These are phyloP conservation scores for Elmis aenea DNA, from an alignment of 2,888 invertebrate species.

Conservation along the genomic window DNA sequence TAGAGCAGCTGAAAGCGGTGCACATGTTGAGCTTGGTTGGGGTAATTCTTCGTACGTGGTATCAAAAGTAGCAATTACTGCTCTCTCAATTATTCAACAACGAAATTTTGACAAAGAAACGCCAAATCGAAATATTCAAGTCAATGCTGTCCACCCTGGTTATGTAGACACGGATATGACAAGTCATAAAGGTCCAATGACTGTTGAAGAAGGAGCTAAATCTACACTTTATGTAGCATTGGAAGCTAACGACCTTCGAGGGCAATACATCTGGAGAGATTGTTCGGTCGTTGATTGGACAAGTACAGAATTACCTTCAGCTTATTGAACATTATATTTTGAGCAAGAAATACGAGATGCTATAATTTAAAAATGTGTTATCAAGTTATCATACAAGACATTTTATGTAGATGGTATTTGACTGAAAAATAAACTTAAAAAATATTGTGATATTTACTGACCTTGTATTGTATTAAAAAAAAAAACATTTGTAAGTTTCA, in stretches of 20 bases:
- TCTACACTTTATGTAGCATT: conserved; percentile 59
- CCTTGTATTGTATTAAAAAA: too few species aligned
- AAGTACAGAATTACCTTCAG: too few species aligned
- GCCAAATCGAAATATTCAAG: conserved; percentile 54
- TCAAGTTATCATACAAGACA: too few species aligned
- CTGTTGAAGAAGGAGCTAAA: conserved; percentile 54
- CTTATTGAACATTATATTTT: too few species aligned
- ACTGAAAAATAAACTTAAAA: too few species aligned
- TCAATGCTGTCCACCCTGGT: conserved; percentile 72
- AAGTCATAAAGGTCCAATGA: conserved; percentile 50
- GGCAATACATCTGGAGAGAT: conserved; percentile 60
- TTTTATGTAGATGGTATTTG: too few species aligned
- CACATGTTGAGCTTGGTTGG: conserved; percentile 34
- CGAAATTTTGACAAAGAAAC: conserved; percentile 48
- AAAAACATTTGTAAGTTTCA: too few species aligned
- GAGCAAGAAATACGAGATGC: too few species aligned
- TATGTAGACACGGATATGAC: too few species aligned
- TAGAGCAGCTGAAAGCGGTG: conserved; percentile 33
- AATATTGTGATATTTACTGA: too few species aligned
- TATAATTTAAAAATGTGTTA: too few species aligned
- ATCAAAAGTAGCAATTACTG: conserved; percentile 69
- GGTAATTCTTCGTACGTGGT: conserved; percentile 58
- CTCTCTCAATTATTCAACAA: conserved; percentile 63
- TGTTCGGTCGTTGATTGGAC: conserved; percentile 56
- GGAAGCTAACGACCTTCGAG: conserved; percentile 54